Base-by-base conservation (phyloP, 2,113 vertebrate species). In the Pungitius pungitius region DNA sequence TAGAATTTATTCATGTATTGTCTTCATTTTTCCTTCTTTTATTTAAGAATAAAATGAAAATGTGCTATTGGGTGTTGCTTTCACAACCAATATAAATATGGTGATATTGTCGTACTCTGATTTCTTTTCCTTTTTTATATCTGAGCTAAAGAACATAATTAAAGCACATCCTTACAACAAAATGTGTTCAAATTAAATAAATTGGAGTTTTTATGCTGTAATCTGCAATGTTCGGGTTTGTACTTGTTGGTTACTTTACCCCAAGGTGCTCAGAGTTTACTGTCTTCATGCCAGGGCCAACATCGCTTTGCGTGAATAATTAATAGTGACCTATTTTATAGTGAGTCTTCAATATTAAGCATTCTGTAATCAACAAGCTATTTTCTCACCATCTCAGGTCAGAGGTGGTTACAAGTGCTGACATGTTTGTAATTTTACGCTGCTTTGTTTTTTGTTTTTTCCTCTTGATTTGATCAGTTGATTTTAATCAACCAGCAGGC, bases 31-130 rank as follows among this genome's bases (percentile, higher is more conserved):
- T 75, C 43, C 0, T 47, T 7, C 24, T 39, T 62, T 43, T 9
- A 26, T n/a, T n/a, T n/a, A 59, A 45, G 15, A 55, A 80, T 70
- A 47, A 80, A 70, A 73, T 62, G 8, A 12, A 54, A 77, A 33
- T 51, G n/a, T n/a, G n/a, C n/a, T n/a, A 18, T 40, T 51, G 3
- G 42, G 22, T 37, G 12, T 37, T 65, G 26, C 18, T 27, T 8
- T 35, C 35, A 30, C 20, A 37, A 4, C 2, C 20, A 33, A 20
- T 73, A 22, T 17, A 30, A 43, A 73, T 47, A 37, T 18, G 24
- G 6, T 0, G 15, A 37, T 17, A 0, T 0, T 43, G 37, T 55
- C 37, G 15, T 57, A 20, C 27, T 57, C 7, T 33, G 27, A 33
- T 56, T 39, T n/a, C 3, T 60, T 14, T 45, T 4, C 14, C 3